Percentiles rank a stretch among this genome's conserved stretches.
These are phyloP conservation scores for Caenorhabditis wallacei DNA, from an alignment of 2,888 invertebrate species.

Conservation along the genomic window DNA sequence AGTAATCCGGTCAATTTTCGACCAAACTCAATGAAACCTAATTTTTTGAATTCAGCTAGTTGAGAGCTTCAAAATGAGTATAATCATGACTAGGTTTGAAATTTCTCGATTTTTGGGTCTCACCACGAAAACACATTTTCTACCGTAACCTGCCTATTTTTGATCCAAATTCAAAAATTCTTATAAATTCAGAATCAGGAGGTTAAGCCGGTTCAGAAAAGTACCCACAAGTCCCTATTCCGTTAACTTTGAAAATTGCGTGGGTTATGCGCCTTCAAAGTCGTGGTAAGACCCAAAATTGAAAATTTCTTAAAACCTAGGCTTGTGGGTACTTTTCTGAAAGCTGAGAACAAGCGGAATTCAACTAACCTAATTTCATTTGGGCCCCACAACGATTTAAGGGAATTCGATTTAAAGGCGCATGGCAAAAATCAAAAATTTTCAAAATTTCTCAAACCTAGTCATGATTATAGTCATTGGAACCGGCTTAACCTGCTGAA, in stretches of 20 bases:
- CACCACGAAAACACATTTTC: neutral
- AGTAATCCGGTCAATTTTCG: neutral
- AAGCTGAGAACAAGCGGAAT: neutral
- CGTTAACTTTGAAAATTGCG: too few species aligned
- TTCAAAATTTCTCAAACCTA: too few species aligned
- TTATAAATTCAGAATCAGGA: too few species aligned
- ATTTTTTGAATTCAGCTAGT: neutral
- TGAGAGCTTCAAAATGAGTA: constrained; percentile 17
- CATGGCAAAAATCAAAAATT: neutral
- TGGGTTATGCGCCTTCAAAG: too few species aligned
- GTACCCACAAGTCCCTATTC: too few species aligned
- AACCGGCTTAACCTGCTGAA: too few species aligned
- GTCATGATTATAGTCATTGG: too few species aligned
- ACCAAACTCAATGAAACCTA: too few species aligned
- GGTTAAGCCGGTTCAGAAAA: too few species aligned
- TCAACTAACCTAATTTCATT: neutral
- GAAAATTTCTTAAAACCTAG: neutral
- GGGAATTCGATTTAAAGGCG: too few species aligned
- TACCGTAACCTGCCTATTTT: neutral
- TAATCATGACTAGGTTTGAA: neutral
- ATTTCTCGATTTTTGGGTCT: neutral
- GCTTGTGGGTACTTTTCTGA: neutral
- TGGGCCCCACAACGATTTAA: neutral
- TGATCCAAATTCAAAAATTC: too few species aligned
- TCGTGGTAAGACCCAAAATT: neutral